Base-by-base conservation (phyloP, 2,113 vertebrate species). In the Apteryx mantelli region DNA sequence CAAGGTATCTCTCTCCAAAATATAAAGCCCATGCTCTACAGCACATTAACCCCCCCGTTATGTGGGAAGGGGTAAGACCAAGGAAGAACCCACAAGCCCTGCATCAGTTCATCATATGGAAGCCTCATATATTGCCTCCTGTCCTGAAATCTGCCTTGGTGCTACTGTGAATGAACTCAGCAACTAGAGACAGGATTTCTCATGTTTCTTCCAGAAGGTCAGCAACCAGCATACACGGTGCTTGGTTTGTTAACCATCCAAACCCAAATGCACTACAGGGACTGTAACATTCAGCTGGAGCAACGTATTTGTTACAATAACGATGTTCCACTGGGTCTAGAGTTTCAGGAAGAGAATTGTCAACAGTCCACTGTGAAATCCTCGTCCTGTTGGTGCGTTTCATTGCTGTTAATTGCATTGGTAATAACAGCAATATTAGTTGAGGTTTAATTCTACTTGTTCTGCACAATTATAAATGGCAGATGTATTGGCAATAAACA, bases 391-490 rank as follows among this genome's bases (percentile, higher is more conserved):
- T 15, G 63, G 36, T 13, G 28, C 48, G 15, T 34, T 75, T 38
- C 42, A 4, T 7, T 46, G 36, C 14, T 40, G 21, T 63, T 76
- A 91, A 83, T n/a, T 68, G 40, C 77, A 28, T 4, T 38, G 58
- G 36, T 63, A 79, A 34, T 34, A 93, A 80, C 50, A 50, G 64
- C 7, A 20, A 38, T 40, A 63, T 44, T 42, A 68, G 58, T 3
- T 50, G 61, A 82, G 22, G 55, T 78, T 93, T 86, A 69, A 91
- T 77, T 81, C 86, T 87, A 77, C 95, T 91, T 77, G 48, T 20
- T 63, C 68, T 86, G 38, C 26, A 26, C 28, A n/a, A 89, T 73
- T 69, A 84, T 60, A 73, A 93, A 76, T 68, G 69, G 74, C 88
- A 93, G 77, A 38, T 73, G 53, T 73, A 80, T 58, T 86, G 46